These are phyloP conservation scores for Drosophila parabipectinata DNA, from an alignment of 1,140 invertebrate genomes.

Conservation along the genomic window DNA sequence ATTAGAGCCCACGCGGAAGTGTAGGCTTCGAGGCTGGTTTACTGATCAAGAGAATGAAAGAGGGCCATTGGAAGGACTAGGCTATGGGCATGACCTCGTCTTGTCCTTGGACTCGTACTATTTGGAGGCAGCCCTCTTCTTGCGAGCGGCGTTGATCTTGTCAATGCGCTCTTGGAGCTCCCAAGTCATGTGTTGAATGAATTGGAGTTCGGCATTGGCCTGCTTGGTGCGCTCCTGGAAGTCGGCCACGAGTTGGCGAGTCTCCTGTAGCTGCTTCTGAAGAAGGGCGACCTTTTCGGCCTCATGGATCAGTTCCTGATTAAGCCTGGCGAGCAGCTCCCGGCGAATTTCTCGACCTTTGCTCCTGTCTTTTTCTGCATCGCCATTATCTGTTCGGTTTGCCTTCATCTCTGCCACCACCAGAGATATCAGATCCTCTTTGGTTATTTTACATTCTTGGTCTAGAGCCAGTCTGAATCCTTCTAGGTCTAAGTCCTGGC, in stretches of 20 bases:
- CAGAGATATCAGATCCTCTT: too few species aligned
- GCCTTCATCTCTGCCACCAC: too few species aligned
- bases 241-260: not conserved
- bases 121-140: not conserved
- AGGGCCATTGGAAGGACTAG: not conserved
- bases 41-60: not conserved
- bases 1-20: not conserved
- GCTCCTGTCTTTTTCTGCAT: not conserved
- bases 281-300: too few species aligned
- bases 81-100: not conserved
- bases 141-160: not conserved
- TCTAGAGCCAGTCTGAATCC: too few species aligned
- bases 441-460: too few species aligned
- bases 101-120: not conserved
- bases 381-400: too few species aligned
- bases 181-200: not conserved
- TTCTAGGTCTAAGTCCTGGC: too few species aligned
- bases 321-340: not conserved
- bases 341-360: not conserved
- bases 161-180: not conserved
- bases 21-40: not conserved
- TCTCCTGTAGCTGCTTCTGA: not conserved
- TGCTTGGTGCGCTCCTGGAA: not conserved
- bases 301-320: not conserved
- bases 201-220: not conserved